phyloP scores from a whole-genome alignment of 1,140 invertebrate species.

The Ips nitidus region DNA sequence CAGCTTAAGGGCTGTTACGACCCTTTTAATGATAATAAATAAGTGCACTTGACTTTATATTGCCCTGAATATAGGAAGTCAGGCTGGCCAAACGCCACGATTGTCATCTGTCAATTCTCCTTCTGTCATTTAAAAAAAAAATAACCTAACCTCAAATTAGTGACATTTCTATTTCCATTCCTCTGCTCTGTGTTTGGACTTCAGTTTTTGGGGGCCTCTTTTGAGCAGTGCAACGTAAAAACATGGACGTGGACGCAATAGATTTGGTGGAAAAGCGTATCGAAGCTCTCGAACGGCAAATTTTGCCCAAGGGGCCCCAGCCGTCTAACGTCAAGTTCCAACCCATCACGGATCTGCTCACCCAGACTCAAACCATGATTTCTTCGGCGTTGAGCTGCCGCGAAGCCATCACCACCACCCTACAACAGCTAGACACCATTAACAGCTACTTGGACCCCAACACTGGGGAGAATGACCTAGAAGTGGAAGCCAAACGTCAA shows the following conservation, averaged over 20 bases:
- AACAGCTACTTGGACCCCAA: conserved; percentile 50
- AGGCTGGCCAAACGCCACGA: too few relatives aligned
- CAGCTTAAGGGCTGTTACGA: too few relatives aligned
- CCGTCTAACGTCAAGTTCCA: conserved; percentile 37
- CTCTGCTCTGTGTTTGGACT: too few relatives aligned
- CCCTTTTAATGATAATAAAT: too few relatives aligned
- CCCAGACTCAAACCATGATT: conserved; percentile 50
- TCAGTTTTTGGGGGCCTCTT: too few relatives aligned
- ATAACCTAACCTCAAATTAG: too few relatives aligned
- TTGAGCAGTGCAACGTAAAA: too few relatives aligned
- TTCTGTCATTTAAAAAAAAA: too few relatives aligned
- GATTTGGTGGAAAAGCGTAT: conserved; percentile 49
- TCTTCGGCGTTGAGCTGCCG: conserved; percentile 49
- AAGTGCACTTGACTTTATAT: too few relatives aligned
- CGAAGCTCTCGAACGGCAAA: conserved; percentile 44
- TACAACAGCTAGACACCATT: conserved; percentile 44
- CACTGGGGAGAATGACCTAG: conserved; percentile 44
- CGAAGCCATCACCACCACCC: conserved; percentile 46
- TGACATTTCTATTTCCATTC: too few relatives aligned
- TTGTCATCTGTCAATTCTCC: too few relatives aligned
- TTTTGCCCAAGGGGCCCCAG: conserved; percentile 41
- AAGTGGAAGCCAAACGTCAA: conserved; percentile 45
- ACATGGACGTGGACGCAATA: conserved; percentile 32
- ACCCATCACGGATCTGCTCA: conserved; percentile 44
- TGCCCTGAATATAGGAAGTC: too few relatives aligned